Evolutionary conservation across 2,797 vertebrate species (phyloP), one percentile per base, ranked within the genome.

Genomic region (Sebastes kiyomatsui): DNA sequence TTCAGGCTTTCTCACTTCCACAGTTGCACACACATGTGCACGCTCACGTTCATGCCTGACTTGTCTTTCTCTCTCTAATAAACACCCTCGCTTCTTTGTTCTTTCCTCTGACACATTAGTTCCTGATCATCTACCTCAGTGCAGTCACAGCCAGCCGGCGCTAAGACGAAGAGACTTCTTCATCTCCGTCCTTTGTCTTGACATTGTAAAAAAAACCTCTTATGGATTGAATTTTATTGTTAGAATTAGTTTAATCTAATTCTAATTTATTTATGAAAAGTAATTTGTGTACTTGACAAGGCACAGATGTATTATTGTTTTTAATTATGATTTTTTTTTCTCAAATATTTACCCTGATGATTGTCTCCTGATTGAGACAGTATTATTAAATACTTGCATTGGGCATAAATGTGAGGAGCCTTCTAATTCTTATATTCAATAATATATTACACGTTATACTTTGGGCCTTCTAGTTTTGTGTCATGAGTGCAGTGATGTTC

Each of bases 81-180:
- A 46, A 75, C 52, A 60, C 38, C 54, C 9, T 22, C 32, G 2
- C 22, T 32, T 18, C 46, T 65, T 85, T 83, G 33, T 86, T 86
- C 55, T 71, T 30, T 61, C 6, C 11, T 78, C 22, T 81, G 77
- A 77, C 77, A 84, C 61, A 72, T 81, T 86, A 81, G 59, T 67
- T 81, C 33, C 30, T 49, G 61, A 82, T 80, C 75, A 82, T 80
- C 67, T 33, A 65, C 59, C 52, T 68, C 49, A 65, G 68, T 64
- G 79, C 30, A 67, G 67, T 72, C 62, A 66, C 66, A 80, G 28
- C 73, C 64, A 67, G 61, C 68, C 59, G 22, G 25, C 38, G 49
- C 8, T 14, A 18, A 35, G 1, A 58, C 7, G 27, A 33, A 55
- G 32, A 72, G 23, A 54, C 30, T 25, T 77, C 7, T 46, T 74